Evolutionary conservation across 2,888 invertebrate genomes (phyloP).

Genomic region (Tachina grossa): DNA sequence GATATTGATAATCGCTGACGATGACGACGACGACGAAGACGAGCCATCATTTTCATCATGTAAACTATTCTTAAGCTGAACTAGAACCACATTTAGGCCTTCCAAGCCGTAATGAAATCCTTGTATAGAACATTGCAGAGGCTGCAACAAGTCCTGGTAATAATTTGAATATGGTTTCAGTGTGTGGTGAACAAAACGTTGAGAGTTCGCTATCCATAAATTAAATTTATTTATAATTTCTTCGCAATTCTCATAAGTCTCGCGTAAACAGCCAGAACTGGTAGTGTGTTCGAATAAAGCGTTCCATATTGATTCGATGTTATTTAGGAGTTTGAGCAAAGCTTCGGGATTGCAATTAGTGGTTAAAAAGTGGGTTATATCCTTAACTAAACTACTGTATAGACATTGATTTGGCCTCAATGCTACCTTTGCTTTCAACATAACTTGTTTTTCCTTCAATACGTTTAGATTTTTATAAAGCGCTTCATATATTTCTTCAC

Average conservation of each 20-base stretch:
- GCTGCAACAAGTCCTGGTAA: slow-evolving; percentile 91
- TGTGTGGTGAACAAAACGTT: slow-evolving; percentile 79
- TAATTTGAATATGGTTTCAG: slow-evolving; percentile 85
- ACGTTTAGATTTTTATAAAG: slow-evolving; percentile 73
- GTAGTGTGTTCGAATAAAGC: slow-evolving; percentile 56
- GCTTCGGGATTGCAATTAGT: slow-evolving; percentile 79
- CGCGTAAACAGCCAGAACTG: slow-evolving; percentile 52
- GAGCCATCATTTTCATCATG: slow-evolving; percentile 60
- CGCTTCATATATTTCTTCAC: slow-evolving; percentile 76
- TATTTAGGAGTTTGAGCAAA: slow-evolving; percentile 75
- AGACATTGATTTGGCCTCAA: slow-evolving; percentile 79
- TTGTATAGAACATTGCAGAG: slow-evolving; percentile 87
- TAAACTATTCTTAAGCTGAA: slow-evolving; percentile 78
- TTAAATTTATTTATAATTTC: slow-evolving; percentile 79
- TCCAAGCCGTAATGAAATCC: slow-evolving; percentile 87
- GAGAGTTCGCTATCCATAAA: slow-evolving; percentile 81
- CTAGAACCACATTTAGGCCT: slow-evolving; percentile 84
- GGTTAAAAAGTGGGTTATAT: slow-evolving; percentile 80
- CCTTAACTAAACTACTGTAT: slow-evolving; percentile 79
- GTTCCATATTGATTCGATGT: slow-evolving; percentile 74
- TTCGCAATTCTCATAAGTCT: slow-evolving; percentile 71
- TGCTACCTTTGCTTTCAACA: slow-evolving; percentile 79
- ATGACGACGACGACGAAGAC: background rate
- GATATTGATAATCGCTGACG: slow-evolving; percentile 67
- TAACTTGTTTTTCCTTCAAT: slow-evolving; percentile 74